Conservation (phyloP, 2,797 vertebrate genomes). For the Cichlasoma orientale region DNA sequence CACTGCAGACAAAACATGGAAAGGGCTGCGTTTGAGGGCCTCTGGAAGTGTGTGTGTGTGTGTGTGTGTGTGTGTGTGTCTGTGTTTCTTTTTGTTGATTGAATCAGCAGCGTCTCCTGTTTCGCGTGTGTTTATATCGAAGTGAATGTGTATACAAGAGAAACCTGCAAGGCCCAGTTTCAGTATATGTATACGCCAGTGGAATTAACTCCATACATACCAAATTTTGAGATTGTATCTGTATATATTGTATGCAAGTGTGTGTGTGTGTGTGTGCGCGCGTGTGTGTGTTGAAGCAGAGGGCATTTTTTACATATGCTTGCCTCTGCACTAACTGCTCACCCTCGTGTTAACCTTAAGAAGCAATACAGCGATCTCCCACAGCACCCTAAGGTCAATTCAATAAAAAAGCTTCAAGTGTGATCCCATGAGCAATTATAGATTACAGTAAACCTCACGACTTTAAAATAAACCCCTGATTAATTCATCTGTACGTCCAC, state of each 20-base stretch:
- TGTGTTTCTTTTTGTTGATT: constrained; percentile 41
- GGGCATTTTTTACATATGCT: constrained; percentile 69
- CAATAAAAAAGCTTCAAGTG: constrained; percentile 25
- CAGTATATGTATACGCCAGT: constrained; percentile 15
- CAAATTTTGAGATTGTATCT: constrained; percentile 57
- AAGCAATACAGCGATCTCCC: constrained; percentile 37
- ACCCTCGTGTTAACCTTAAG: constrained; percentile 59
- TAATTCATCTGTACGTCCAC: constrained; percentile 11
- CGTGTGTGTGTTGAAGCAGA: constrained; percentile 3
- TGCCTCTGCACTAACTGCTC: constrained; percentile 66
- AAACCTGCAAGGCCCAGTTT: constrained; percentile 23
- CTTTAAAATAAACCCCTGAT: rapidly evolving
- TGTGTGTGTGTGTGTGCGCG: constrained; percentile 1
- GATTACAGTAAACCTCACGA: constrained; percentile 37
- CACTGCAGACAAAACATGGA: constrained; percentile 74
- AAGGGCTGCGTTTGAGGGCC: constrained; percentile 46
- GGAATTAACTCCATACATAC: constrained; percentile 49
- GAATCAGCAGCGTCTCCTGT: constrained; percentile 60
- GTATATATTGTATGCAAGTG: constrained; percentile 4
- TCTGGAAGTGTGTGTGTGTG: constrained; percentile 23
- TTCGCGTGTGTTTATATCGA: constrained; percentile 63
- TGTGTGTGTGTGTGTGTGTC: background rate
- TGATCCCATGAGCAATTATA: constrained; percentile 26
- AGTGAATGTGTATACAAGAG: constrained; percentile 47
- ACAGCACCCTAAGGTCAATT: constrained; percentile 32